A percentile compares a stretch with the other conserved stretches of the same genome.
phyloP scores from a whole-genome alignment of 2,113 vertebrate genomes.

The Proteles cristata region DNA sequence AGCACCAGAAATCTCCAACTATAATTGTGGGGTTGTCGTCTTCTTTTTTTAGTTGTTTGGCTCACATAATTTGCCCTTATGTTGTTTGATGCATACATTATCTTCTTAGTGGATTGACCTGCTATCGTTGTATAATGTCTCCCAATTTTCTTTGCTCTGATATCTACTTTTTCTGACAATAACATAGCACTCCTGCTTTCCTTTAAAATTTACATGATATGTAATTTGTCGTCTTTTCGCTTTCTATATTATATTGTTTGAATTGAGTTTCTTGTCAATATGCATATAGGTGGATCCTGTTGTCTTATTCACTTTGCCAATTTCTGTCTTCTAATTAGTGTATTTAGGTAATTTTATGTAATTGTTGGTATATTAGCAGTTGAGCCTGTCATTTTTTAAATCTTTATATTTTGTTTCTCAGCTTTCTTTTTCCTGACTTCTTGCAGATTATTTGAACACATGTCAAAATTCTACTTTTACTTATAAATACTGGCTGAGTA shows the following conservation, averaged over 20 bases:
- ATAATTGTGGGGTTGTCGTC: neutral
- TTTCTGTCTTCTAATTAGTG: neutral
- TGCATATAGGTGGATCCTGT: neutral
- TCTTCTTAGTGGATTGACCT: neutral
- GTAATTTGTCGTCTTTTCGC: neutral
- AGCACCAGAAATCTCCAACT: neutral
- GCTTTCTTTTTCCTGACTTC: neutral
- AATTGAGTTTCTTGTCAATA: neutral
- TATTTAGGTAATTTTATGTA: neutral
- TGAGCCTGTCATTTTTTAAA: neutral
- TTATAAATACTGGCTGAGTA: neutral
- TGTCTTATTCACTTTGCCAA: neutral
- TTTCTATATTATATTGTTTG: neutral
- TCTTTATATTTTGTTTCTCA: neutral
- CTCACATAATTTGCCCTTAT: neutral
- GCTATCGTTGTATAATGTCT: neutral
- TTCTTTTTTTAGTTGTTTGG: neutral
- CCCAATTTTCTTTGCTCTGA: neutral
- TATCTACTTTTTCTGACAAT: neutral
- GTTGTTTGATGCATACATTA: neutral
- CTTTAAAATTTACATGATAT: neutral
- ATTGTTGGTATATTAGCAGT: neutral
- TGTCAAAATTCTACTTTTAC: neutral
- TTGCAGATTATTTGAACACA: neutral
- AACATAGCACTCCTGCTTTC: neutral